Base-by-base conservation (phyloP, 2,113 vertebrate genomes). In the Clupea harengus region DNA sequence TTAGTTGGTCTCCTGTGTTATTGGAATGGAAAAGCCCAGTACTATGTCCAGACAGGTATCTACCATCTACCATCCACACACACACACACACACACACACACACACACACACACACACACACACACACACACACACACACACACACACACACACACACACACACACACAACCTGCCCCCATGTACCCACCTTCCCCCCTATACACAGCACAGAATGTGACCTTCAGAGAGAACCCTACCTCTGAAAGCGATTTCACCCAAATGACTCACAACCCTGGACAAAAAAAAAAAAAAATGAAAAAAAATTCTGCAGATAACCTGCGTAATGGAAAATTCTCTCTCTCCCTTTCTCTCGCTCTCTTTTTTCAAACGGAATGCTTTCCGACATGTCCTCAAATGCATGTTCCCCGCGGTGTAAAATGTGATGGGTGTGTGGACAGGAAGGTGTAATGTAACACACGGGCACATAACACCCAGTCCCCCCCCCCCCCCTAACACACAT, bases 241-340 rank as follows among this genome's bases (percentile, higher is more conserved):
- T 72, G 32, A 78, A 78, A 78, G 15, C 10, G 10, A 78, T 78
- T 78, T 78, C 72, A 78, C 72, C 72, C 32, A 78, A 75, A 78
- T 78, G 72, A 78, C 72, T 78, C 72, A 78, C 72, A 78, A 78
- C 72, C 11, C 28, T 44, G 72, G 28, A 78, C 32, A 32, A 11
- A 13, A 78, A 60, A 60, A 60, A 60, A 54, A 54, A 44, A 1
- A 10, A 32, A 2, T 15, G 39, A 39, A 78, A 78, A 5, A 15
- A 18, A 78, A 78, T 39, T 32, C 72, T 78, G 72, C 28, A 78
- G 72, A 78, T 78, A 78, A 78, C 72, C 72, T 78, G 28, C 28
- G 72, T 78, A 78, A 78, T 78, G 72, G 72, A 78, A 78, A 78
- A 78, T 78, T 39, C 32, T 78, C 28, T 44, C 72, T 32, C 25